Evolutionary conservation across 2,888 invertebrate species (phyloP), one percentile per base, ranked within the genome.

Genomic region (Melipona beecheii): DNA sequence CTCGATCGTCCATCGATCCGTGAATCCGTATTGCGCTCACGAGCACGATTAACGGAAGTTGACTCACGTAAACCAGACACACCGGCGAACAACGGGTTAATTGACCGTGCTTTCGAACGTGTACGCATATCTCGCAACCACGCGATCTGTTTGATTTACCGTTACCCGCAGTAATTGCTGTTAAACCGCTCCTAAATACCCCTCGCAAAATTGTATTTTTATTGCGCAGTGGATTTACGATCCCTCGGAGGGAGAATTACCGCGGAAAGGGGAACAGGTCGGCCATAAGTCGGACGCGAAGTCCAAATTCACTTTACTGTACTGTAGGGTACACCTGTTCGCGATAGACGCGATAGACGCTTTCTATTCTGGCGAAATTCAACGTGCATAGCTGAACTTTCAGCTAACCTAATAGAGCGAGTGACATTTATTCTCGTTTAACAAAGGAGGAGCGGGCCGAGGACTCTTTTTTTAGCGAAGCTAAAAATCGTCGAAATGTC

Each of bases 401-500:
- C 9, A 43, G 43, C 43, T 43, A 9, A 43, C 1, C 11, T 43
- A 43, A 43, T 43, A 11, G 43, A 31, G 21, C 64, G 24, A 27
- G 27, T 24, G 31, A 64, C 1, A 13, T 31, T 64, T 21, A 64
- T 64, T 11, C 9, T 43, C 17, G 17, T 19, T 60, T 17, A 19
- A 60, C 21, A n/a, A 24, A n/a, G 15, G 24, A 15, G 5, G 15
- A n/a, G n/a, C 13, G 9, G 43, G 9, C 31, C 31, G 31, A 31
- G 31, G 31, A 31, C 31, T 9, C 4, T 27, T 4, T 43, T 15
- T n/a, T 31, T n/a, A 19, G 0, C n/a, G 31, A 43, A 21, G 43
- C 27, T 62, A 43, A 43, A 43, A 43, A 56, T 60, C 9, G 69
- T 60, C 49, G 43, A 72, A 83, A 78, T 72, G 76, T 77, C 75